Evolutionary conservation across 2,888 invertebrate genomes (phyloP).

Genomic region (Lottia gigantea): DNA sequence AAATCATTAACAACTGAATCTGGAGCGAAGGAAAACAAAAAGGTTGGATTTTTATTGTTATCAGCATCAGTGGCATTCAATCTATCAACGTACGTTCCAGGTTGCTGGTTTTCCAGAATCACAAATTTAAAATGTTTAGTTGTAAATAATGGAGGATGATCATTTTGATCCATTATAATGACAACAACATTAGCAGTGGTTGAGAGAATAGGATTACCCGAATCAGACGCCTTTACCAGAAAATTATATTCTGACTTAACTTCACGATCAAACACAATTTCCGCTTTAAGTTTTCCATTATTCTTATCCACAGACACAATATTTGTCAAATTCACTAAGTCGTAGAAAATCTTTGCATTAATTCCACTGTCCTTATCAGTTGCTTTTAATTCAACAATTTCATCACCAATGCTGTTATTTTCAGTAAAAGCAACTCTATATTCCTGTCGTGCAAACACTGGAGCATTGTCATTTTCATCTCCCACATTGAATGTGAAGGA

Average conservation of each 20-base stretch:
- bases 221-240: slow-evolving; percentile 86
- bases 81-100: slow-evolving; percentile 27
- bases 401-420: slow-evolving; percentile 17
- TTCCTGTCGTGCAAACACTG: slow-evolving; percentile 22
- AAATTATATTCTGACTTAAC: slow-evolving; percentile 82
- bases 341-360: slow-evolving; percentile 32
- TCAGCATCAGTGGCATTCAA: slow-evolving; percentile 34
- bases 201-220: slow-evolving; percentile 74
- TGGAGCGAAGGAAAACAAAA: slow-evolving; percentile 15
- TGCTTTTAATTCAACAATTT: slow-evolving; percentile 26
- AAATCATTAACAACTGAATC: slow-evolving; percentile 22
- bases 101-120: slow-evolving; percentile 28
- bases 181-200: slow-evolving; percentile 92
- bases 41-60: slow-evolving; percentile 12
- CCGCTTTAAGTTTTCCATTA: neutral
- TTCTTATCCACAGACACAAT: neutral
- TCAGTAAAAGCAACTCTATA: slow-evolving; percentile 11
- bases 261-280: slow-evolving; percentile 2
- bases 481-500: slow-evolving; percentile 29
- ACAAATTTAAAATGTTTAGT: slow-evolving; percentile 29
- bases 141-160: slow-evolving; percentile 67
- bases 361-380: slow-evolving; percentile 31
- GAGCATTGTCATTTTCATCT: slow-evolving; percentile 40
- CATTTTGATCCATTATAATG: slow-evolving; percentile 94
- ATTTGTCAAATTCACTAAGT: neutral